phyloP scores from a whole-genome alignment of 2,888 invertebrate genomes.

The Quadriops clusia region DNA sequence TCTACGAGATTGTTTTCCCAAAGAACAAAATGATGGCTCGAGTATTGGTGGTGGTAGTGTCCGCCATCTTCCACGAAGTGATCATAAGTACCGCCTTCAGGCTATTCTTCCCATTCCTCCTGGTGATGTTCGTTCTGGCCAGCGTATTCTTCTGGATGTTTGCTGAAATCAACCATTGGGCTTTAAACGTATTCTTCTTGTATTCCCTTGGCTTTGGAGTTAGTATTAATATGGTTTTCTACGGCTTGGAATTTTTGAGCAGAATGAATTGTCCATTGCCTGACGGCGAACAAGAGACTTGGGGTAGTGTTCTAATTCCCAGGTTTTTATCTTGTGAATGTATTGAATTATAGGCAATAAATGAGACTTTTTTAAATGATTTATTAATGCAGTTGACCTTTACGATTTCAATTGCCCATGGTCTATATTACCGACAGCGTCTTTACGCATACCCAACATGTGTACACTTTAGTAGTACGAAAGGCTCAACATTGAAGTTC shows the following conservation, averaged over 20 bases:
- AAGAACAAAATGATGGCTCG: conserved; percentile 43
- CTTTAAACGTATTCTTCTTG: conserved; percentile 80
- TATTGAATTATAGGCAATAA: no score
- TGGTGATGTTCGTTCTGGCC: conserved; percentile 67
- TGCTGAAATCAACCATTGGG: conserved; percentile 38
- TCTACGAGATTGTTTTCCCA: conserved; percentile 35
- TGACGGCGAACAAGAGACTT: no score
- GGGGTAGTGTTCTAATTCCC: no score
- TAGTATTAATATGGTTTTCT: conserved; percentile 62
- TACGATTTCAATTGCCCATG: no score
- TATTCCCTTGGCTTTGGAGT: conserved; percentile 65
- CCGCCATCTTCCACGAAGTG: conserved; percentile 82
- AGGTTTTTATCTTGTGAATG: no score
- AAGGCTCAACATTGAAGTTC: no score
- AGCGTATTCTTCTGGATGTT: conserved; percentile 53
- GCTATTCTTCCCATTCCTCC: conserved; percentile 63
- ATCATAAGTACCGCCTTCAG: conserved; percentile 66
- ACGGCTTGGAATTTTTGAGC: conserved; percentile 80
- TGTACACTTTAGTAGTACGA: no score
- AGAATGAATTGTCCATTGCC: conserved; percentile 56
- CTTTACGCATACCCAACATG: no score
- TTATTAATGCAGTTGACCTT: no score
- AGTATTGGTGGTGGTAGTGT: conserved; percentile 60
- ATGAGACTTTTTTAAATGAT: no score
- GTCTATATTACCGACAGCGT: no score